Evolutionary conservation across 2,113 vertebrate species (phyloP).

Genomic region (Gracilinanus agilis): DNA sequence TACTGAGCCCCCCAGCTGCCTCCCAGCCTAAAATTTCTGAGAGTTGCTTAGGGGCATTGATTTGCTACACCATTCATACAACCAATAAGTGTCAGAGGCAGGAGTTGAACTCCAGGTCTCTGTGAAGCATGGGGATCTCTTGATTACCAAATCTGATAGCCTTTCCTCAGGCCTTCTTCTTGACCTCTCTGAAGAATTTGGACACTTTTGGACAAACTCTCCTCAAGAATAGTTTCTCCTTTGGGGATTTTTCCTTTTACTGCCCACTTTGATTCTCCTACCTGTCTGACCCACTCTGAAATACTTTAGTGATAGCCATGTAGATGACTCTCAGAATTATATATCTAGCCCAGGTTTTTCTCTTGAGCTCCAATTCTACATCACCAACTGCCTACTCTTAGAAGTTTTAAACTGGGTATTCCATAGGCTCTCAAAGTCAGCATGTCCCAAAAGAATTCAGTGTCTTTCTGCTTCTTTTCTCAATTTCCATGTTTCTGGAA

Average conservation of each 20-base stretch:
- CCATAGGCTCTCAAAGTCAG: too few species aligned
- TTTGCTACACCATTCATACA: background rate
- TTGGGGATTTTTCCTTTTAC: background rate
- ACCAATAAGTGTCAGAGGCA: background rate
- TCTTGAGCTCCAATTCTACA: too few species aligned
- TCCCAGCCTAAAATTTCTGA: background rate
- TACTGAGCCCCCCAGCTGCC: too few species aligned
- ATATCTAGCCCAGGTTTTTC: too few species aligned
- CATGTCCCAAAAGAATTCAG: too few species aligned
- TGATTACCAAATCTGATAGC: background rate
- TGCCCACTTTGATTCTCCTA: background rate
- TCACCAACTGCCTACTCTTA: too few species aligned
- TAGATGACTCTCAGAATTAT: too few species aligned
- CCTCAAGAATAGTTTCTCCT: background rate
- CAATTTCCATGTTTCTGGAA: too few species aligned
- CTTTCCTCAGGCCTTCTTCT: too few species aligned
- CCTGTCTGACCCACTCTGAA: background rate
- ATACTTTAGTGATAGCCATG: background rate
- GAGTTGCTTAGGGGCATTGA: background rate
- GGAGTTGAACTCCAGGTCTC: too few species aligned
- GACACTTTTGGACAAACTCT: background rate
- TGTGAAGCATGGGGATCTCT: background rate
- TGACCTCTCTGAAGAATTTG: background rate
- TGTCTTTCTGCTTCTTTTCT: too few species aligned
- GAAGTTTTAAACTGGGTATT: too few species aligned